These are phyloP conservation scores for Taeniopygia guttata DNA, from an alignment of 2,797 vertebrate genomes.

Conservation along the genomic window DNA sequence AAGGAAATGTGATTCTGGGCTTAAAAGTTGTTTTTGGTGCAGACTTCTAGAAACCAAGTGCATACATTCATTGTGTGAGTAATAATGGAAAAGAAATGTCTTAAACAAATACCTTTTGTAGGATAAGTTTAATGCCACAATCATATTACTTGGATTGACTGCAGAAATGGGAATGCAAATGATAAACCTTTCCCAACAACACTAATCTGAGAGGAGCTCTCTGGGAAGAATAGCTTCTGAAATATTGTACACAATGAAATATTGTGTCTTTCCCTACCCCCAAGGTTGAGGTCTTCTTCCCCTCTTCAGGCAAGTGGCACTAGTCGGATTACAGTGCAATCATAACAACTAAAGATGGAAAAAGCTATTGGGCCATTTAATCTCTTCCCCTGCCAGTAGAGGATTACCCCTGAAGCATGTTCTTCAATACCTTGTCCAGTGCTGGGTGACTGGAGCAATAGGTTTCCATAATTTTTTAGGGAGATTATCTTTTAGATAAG, in stretches of 20 bases:
- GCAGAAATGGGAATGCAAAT: conserved; percentile 48
- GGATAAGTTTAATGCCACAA: conserved; percentile 59
- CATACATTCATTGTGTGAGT: conserved; percentile 33
- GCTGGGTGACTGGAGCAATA: conserved; percentile 39
- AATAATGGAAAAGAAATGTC: conserved; percentile 62
- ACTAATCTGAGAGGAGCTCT: conserved; percentile 44
- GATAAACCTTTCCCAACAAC: conserved; percentile 58
- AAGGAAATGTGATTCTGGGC: conserved; percentile 55
- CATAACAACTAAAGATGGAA: conserved; percentile 59
- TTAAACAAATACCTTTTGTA: conserved; percentile 64
- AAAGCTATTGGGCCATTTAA: conserved; percentile 60
- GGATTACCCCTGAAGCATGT: conserved; percentile 58
- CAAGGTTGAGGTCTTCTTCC: conserved; percentile 20
- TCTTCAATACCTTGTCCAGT: conserved; percentile 54
- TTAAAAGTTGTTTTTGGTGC: conserved; percentile 64
- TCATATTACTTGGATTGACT: conserved; percentile 48
- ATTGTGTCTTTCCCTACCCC: conserved; percentile 16
- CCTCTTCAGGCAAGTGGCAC: conserved; percentile 37
- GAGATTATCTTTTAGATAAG: conserved; percentile 68
- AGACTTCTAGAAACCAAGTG: conserved; percentile 60
- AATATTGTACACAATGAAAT: conserved; percentile 63
- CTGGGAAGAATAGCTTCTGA: conserved; percentile 45
- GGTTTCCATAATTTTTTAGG: conserved; percentile 55
- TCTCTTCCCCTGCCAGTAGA: conserved; percentile 60
- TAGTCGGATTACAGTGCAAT: conserved; percentile 63